phyloP scores from a whole-genome alignment of 1,140 invertebrate genomes.

The Polypedilum vanderplanki region DNA sequence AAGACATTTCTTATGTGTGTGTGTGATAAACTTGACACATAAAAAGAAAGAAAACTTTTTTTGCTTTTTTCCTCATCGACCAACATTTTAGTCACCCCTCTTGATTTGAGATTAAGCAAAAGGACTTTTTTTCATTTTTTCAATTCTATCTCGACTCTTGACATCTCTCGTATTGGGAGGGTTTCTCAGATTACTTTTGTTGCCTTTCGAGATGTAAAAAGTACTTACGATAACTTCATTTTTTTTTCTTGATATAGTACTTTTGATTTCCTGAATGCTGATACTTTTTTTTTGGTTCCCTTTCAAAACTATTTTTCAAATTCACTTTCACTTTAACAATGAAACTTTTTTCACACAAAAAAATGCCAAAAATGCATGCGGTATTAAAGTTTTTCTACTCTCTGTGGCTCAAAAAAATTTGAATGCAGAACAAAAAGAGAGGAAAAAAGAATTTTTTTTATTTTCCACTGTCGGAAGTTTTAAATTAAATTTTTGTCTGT shows the following conservation, averaged over 20 bases:
- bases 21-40: constrained; percentile 6
- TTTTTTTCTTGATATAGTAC: background rate
- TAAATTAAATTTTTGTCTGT: constrained; percentile 24
- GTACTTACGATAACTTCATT: constrained; percentile 13
- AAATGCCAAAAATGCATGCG: constrained; percentile 9
- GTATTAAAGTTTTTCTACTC: constrained; percentile 4
- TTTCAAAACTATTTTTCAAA: background rate
- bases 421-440: background rate
- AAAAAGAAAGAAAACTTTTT: background rate
- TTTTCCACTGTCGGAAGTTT: constrained; percentile 23
- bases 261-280: background rate
- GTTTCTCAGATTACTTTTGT: background rate
- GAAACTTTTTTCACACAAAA: background rate
- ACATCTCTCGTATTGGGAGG: background rate
- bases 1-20: background rate
- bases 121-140: background rate
- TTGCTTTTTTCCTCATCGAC: background rate
- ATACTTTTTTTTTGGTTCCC: background rate
- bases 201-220: background rate
- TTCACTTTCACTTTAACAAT: background rate
- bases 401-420: background rate
- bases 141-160: background rate
- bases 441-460: background rate
- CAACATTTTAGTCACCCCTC: background rate
- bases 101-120: background rate